These are phyloP conservation scores for Hippocampus mohnikei DNA, from an alignment of 2,113 vertebrate species.

Conservation along the genomic window DNA sequence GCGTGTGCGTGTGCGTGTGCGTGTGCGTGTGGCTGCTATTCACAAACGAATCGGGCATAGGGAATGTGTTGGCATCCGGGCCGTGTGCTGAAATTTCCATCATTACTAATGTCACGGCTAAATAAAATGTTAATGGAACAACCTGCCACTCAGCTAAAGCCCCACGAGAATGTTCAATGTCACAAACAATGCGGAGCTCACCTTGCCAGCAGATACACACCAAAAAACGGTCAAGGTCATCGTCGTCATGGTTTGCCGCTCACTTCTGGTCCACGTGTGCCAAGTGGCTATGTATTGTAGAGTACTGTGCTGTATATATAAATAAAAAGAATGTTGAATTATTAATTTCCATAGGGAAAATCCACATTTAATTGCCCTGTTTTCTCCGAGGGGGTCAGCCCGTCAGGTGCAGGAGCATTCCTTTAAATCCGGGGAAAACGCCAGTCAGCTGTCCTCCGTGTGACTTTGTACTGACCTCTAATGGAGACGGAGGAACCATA, in stretches of 20 bases:
- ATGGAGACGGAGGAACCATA: constrained; percentile 28
- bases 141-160: constrained; percentile 38
- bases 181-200: constrained; percentile 22
- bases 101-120: constrained; percentile 11
- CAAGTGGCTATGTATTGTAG: constrained; percentile 13
- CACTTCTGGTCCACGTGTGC: constrained; percentile 5
- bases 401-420: constrained; percentile 13
- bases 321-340: constrained; percentile 32
- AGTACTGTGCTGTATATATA: constrained; percentile 19
- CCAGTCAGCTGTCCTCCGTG: constrained; percentile 18
- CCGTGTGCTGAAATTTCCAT: neutral
- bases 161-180: constrained; percentile 14
- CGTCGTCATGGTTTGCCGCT: constrained; percentile 11
- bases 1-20: constrained; percentile 14
- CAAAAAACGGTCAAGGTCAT: constrained; percentile 40
- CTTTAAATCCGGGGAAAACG: constrained; percentile 17
- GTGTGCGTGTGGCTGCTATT: constrained; percentile 16
- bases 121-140: constrained; percentile 44
- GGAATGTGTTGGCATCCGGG: constrained; percentile 3
- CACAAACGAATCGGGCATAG: constrained; percentile 10
- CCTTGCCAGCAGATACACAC: constrained; percentile 15
- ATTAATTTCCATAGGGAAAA: constrained; percentile 34
- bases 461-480: constrained; percentile 55
- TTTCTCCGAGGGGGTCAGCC: constrained; percentile 10
- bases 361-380: constrained; percentile 38